Evolutionary conservation across 2,888 invertebrate genomes (phyloP), one percentile per base, ranked within the genome.

Genomic region (Limnephilus auricula): DNA sequence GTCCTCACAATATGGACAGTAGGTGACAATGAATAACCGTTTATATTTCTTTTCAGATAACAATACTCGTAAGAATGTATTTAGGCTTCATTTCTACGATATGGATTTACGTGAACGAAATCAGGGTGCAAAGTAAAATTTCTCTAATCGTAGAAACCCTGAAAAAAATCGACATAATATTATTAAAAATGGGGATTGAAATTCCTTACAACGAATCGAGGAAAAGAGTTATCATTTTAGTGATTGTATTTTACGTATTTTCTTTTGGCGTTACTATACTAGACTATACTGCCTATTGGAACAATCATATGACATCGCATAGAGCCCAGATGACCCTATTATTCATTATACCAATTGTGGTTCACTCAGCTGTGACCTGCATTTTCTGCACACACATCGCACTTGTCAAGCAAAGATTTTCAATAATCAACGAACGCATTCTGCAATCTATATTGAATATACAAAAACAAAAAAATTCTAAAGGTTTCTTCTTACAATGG

Each of bases 361-460:
- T 90, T 13, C 65, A 80, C 15, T 34, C 79, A 34, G 78, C 84
- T 6, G 83, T 89, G 30, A 50, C 91, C 18, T 91, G 40, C 31
- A 84, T 78, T 40, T 45, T 91, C 4, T 83, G 65, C 78, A 78
- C 65, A 25, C 32, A 89, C n/a, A 12, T 85, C 18, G 65, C 37
- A 13, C 34, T 91, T 30, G 37, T 91, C 40, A 91, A 91, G 45
- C 83, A 83, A n/a, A 89, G 91, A 45, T 91, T 91, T 79, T 79
- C 10, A 15, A 15, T 85, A 30, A 89, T 91, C 31, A 91, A 91
- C 40, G 85, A 89, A 5, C 31, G 84, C 30, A 89, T 91, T 78
- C 37, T 91, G 45, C 30, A 79, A 40, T 32, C 65, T 3, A 83
- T 90, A 65, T 30, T 90, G 34, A 79, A 90, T 2, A 31, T 50